Conservation (phyloP, 2,888 invertebrate species). For the Deroplatys truncata region DNA sequence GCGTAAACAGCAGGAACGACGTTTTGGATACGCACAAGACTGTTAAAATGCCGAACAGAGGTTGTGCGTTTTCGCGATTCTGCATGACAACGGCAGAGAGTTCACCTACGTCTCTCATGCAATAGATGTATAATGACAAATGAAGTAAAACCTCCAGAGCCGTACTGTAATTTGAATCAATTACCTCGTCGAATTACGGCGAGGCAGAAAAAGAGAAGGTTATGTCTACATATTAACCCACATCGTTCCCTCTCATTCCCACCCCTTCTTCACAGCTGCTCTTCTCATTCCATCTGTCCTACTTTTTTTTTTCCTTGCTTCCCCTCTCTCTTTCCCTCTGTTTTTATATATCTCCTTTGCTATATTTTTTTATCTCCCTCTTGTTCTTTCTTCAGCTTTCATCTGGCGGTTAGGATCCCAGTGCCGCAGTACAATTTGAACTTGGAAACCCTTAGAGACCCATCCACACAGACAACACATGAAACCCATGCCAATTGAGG, state of each 20-base stretch:
- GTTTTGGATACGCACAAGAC: too few relatives aligned
- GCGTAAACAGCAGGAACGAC: too few relatives aligned
- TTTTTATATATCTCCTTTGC: slow-evolving; percentile 5
- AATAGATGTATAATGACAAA: background rate
- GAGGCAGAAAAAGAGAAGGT: background rate
- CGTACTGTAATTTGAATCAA: background rate
- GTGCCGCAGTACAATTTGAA: slow-evolving; percentile 35
- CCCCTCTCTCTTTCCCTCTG: background rate
- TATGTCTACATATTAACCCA: slow-evolving; percentile 12
- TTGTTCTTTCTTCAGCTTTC: slow-evolving; percentile 23
- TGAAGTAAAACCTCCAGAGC: background rate
- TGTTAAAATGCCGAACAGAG: too few relatives aligned
- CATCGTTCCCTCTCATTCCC: background rate
- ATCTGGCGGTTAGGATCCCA: slow-evolving; percentile 31
- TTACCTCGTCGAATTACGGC: background rate
- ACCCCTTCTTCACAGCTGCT: slow-evolving; percentile 16
- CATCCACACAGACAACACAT: slow-evolving; percentile 31
- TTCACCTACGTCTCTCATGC: background rate
- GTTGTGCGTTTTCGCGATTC: background rate
- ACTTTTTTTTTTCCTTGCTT: slow-evolving; percentile 20
- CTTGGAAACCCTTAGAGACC: slow-evolving; percentile 31
- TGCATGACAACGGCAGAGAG: background rate
- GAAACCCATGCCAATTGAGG: slow-evolving; percentile 33
- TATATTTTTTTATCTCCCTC: slow-evolving; percentile 20
- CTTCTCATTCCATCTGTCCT: slow-evolving; percentile 22